Evolutionary conservation across 2,797 vertebrate species (phyloP).

Genomic region (Phoeniculus purpureus): DNA sequence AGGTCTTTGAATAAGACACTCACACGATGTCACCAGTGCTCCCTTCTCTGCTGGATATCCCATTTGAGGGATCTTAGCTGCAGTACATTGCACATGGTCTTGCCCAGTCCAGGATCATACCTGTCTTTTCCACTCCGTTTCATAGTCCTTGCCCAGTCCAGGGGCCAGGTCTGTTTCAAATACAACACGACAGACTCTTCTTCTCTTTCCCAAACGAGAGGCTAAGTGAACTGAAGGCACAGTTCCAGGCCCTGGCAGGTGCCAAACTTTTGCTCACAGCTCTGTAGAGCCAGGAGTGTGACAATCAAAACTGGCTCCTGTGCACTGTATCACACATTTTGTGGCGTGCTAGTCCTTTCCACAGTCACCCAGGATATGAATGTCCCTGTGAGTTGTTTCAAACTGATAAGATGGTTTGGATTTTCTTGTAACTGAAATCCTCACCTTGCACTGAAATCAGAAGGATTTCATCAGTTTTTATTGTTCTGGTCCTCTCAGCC

Average conservation of each 20-base stretch:
- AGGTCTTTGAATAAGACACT: neutral
- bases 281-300: slow-evolving; percentile 20
- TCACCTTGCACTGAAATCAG: neutral
- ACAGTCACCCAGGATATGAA: neutral
- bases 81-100: neutral
- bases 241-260: neutral
- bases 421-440: neutral
- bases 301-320: neutral
- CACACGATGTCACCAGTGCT: neutral
- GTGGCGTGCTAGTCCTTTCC: neutral
- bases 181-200: neutral
- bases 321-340: neutral
- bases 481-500: neutral
- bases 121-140: neutral
- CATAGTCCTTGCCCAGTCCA: neutral
- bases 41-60: neutral
- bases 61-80: neutral
- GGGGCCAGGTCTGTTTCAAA: neutral
- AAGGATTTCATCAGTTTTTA: slow-evolving; percentile 4
- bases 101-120: neutral
- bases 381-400: neutral
- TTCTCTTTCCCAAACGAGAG: neutral
- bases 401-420: neutral
- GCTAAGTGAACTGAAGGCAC: slow-evolving; percentile 28
- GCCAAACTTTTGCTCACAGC: slow-evolving; percentile 11